Percentiles rank a stretch among this genome's conserved stretches.
These are phyloP conservation scores for Enteromius viviparus DNA, from an alignment of 2,797 vertebrate genomes.

Conservation along the genomic window DNA sequence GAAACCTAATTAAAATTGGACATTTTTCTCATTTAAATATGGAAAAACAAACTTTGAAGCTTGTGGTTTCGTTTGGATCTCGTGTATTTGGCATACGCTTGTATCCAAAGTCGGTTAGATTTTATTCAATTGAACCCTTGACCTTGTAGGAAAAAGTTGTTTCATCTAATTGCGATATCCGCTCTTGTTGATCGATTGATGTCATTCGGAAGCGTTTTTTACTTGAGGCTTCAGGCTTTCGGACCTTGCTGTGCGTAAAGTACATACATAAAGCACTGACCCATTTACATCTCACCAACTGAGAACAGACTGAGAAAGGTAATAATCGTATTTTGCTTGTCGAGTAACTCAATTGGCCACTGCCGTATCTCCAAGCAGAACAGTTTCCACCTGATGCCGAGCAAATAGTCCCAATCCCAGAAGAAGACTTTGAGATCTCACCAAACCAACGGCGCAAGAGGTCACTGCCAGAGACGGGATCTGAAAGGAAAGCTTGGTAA, in stretches of 20 bases:
- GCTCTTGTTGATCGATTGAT: neutral
- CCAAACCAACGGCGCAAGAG: conserved; percentile 84
- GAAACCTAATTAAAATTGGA: neutral
- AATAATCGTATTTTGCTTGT: conserved; percentile 47
- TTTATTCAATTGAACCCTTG: neutral
- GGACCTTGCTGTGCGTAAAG: neutral
- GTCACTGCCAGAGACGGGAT: conserved; percentile 74
- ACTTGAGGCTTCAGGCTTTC: neutral
- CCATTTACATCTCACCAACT: neutral
- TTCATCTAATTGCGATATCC: neutral
- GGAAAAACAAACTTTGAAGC: neutral
- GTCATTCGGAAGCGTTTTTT: neutral
- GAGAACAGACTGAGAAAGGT: neutral
- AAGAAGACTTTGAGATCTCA: conserved; percentile 83
- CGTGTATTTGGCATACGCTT: neutral
- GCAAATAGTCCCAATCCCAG: conserved; percentile 81
- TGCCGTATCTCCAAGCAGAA: conserved; percentile 93
- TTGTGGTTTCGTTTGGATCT: neutral
- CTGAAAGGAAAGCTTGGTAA: conserved; percentile 72
- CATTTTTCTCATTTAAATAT: neutral
- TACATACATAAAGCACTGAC: neutral
- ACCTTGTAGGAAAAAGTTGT: neutral
- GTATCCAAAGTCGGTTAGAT: neutral
- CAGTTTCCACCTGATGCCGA: conserved; percentile 83
- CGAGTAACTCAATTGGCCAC: conserved; percentile 83